Conservation (phyloP, 2,797 vertebrate species). For the Microctenopoma steveboyesi region DNA sequence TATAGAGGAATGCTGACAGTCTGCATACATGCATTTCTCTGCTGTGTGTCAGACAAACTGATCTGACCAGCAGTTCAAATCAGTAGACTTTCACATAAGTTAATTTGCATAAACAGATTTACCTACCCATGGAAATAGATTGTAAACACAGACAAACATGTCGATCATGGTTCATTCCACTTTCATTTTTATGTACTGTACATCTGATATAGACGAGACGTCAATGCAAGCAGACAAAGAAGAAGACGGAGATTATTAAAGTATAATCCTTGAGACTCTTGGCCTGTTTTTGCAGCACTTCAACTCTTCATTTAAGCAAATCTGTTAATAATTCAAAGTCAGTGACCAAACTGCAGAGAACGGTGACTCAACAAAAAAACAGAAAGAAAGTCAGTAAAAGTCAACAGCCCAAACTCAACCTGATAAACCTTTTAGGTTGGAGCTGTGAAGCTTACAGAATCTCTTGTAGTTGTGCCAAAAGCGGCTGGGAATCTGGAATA, state of each 20-base stretch:
- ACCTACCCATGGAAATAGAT: not conserved
- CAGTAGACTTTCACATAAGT: not conserved
- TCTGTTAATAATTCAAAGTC: constrained; percentile 34
- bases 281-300: constrained; percentile 1
- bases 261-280: not conserved
- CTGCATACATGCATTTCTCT: constrained; percentile 51
- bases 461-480: constrained; percentile 11
- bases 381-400: constrained; percentile 33
- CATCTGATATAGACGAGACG: not conserved
- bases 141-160: not conserved
- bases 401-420: constrained; percentile 6
- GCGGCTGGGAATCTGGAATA: constrained; percentile 34
- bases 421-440: constrained; percentile 23
- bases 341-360: constrained; percentile 22
- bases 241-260: not conserved
- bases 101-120: constrained; percentile 15
- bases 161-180: not conserved
- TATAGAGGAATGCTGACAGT: constrained; percentile 59
- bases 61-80: constrained; percentile 29
- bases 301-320: constrained; percentile 14
- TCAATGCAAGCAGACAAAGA: not conserved
- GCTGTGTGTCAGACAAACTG: constrained; percentile 30
- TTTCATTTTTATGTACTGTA: not conserved
- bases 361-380: constrained; percentile 22
- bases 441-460: constrained; percentile 30